Evolutionary conservation across 2,888 invertebrate species (phyloP).

Genomic region (Chrysomela aeneicollis): DNA sequence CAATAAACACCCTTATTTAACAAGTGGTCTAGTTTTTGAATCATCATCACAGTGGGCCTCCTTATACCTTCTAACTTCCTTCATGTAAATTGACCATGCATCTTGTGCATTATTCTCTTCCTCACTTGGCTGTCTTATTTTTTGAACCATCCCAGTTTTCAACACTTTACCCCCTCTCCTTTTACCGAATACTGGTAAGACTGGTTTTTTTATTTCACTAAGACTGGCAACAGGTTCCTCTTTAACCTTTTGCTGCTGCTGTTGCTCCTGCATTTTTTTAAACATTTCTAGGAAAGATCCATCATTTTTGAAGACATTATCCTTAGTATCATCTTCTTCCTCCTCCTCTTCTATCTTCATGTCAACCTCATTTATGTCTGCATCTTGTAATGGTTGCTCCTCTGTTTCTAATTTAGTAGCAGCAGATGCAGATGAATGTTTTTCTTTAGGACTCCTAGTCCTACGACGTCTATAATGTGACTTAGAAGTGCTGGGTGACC

Average conservation of each 20-base stretch:
- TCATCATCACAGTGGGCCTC: conserved; percentile 93
- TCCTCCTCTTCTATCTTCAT: conserved; percentile 47
- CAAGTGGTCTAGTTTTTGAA: conserved; percentile 87
- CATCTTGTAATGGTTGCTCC: conserved; percentile 31
- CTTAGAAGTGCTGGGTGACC: conserved; percentile 43
- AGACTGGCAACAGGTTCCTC: conserved; percentile 49
- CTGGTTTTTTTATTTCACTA: conserved; percentile 59
- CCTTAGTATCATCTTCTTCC: conserved; percentile 52
- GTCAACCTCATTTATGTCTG: conserved; percentile 42
- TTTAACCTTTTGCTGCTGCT: conserved; percentile 60
- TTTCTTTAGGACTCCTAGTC: conserved; percentile 23
- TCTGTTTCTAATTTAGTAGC: conserved; percentile 24
- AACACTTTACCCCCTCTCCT: conserved; percentile 85
- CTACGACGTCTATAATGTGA: conserved; percentile 28
- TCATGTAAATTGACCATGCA: conserved; percentile 93
- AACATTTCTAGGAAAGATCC: conserved; percentile 92
- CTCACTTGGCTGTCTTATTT: conserved; percentile 74
- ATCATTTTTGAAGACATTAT: conserved; percentile 80
- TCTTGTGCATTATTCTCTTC: conserved; percentile 77
- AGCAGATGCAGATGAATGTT: conserved; percentile 17
- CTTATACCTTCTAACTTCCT: conserved; percentile 91
- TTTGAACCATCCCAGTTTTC: conserved; percentile 90
- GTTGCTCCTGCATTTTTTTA: conserved; percentile 85
- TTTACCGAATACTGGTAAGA: conserved; percentile 74
- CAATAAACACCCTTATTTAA: conserved; percentile 70